Evolutionary conservation across 1,140 invertebrate genomes (phyloP), one percentile per base, ranked within the genome.

Genomic region (Oryzaephilus surinamensis): DNA sequence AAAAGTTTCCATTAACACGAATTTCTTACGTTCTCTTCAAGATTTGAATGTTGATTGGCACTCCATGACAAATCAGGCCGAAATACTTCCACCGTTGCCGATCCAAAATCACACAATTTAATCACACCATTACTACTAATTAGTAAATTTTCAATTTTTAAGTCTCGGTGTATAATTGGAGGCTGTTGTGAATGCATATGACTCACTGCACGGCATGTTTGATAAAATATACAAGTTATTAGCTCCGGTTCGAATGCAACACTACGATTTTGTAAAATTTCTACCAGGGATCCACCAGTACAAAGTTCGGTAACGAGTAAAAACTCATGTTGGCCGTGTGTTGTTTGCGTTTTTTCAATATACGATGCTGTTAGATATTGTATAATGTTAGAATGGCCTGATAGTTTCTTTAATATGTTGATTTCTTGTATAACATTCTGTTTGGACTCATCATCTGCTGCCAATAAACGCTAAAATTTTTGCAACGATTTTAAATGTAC

Each of bases 91-190:
- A 77, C 84, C 16, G 91, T 96, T 1, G 92, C 82, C 54, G 93
- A 97, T 1, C 97, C 97, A 77, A 99, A 99, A 69, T 99, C 97
- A 70, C 97, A 99, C 30, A 99, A 65, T 66, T 99, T 99, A 21
- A 99, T 78, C 46, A 76, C 73, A 44, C 91, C 89, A 55, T 85
- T 74, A 41, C 65, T 62, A 45, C 81, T 80, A 17, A 97, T 71
- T 6, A 73, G 54, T 45, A 80, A 73, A 65, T 77, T 77, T 57
- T 78, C 73, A 62, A 89, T 70, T 63, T 92, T 93, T 45, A 97
- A 77, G 71, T 98, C 95, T 53, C 93, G 69, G 67, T 98, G 94
- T 27, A 87, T 78, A 38, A 97, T 82, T 2, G 92, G 84, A 7
- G 90, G 85, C 29, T 74, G 70, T 64, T 93, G 89, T 31, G 67